Conservation (phyloP, 2,113 vertebrate species). For the Merops nubicus region DNA sequence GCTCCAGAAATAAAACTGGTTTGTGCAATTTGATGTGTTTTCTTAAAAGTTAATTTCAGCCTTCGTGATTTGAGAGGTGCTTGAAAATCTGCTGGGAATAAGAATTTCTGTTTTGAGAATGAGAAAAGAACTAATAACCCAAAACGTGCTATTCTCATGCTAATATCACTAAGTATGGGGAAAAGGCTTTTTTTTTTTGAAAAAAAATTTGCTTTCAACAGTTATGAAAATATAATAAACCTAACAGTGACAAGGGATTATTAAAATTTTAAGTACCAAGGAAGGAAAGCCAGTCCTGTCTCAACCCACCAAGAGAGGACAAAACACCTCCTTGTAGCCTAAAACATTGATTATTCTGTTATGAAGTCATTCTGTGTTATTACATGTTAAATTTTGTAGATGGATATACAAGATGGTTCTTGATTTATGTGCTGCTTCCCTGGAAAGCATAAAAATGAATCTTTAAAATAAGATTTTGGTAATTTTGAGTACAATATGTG, state of each 20-base stretch:
- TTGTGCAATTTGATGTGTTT: background rate
- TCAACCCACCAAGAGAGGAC: background rate
- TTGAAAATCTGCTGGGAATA: background rate
- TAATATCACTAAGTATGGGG: background rate
- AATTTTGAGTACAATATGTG: background rate
- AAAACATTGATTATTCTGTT: background rate
- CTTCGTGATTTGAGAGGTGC: background rate
- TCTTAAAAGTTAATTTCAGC: background rate
- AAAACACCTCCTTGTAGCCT: background rate
- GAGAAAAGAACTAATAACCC: background rate
- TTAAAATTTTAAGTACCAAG: background rate
- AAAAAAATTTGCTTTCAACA: background rate
- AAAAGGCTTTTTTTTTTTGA: background rate
- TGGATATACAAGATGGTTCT: background rate
- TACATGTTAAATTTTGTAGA: background rate
- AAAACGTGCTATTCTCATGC: background rate
- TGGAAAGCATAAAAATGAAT: background rate
- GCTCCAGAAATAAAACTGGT: background rate
- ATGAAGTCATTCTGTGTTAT: background rate
- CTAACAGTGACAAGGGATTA: background rate
- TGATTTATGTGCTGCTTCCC: background rate
- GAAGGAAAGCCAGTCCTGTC: background rate
- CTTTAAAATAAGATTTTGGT: background rate
- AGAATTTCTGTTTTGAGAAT: background rate
- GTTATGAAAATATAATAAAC: background rate